These are phyloP conservation scores for Exocentrus adspersus DNA, from an alignment of 2,888 invertebrate genomes.

Conservation along the genomic window DNA sequence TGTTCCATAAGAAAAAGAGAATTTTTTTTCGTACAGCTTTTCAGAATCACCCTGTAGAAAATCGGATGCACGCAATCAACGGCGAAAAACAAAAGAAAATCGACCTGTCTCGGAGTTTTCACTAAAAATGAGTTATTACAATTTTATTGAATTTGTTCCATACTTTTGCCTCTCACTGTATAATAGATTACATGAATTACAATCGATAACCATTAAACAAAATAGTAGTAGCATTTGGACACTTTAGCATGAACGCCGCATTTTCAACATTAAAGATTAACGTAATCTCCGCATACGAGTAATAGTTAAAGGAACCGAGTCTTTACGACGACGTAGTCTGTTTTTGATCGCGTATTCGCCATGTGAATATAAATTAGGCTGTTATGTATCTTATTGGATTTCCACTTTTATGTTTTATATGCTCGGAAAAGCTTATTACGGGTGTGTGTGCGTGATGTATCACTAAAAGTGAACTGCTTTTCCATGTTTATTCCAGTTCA, in stretches of 20 bases:
- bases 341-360: conserved; percentile 10
- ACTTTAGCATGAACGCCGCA: neutral
- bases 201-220: too few species aligned
- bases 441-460: neutral
- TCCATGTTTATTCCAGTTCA: neutral
- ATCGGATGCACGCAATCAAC: too few species aligned
- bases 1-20: too few species aligned
- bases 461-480: neutral
- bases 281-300: conserved; percentile 6
- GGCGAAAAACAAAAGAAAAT: too few species aligned
- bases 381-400: conserved; percentile 9
- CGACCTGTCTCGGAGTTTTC: too few species aligned
- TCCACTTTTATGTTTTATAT: neutral
- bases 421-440: neutral
- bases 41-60: too few species aligned
- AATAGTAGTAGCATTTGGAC: neutral
- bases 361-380: conserved; percentile 8
- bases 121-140: too few species aligned
- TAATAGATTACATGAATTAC: too few species aligned
- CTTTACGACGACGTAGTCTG: conserved; percentile 4
- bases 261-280: conserved; percentile 5
- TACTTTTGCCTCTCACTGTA: too few species aligned
- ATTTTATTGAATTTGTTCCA: too few species aligned
- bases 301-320: conserved; percentile 2
- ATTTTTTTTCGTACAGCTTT: too few species aligned